Percentiles rank a stretch among this genome's conserved stretches.
Conservation (phyloP, 1,140 invertebrate species). For the Mya arenaria region DNA sequence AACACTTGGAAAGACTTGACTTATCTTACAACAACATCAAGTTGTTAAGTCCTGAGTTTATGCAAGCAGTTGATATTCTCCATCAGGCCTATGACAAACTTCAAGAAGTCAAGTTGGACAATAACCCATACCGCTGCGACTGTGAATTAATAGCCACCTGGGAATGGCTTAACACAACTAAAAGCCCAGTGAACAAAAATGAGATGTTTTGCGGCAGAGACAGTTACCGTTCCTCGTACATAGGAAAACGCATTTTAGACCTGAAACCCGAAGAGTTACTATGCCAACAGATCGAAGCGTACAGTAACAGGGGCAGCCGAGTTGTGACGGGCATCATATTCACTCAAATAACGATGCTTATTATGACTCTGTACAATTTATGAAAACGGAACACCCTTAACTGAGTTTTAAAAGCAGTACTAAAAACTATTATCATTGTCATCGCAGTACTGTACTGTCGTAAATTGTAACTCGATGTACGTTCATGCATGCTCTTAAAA, state of each 20-base stretch:
- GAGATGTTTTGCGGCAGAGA: conserved; percentile 1
- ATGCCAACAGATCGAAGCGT: conserved; percentile 1
- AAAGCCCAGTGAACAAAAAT: conserved; percentile 27
- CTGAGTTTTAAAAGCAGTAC: too few species aligned
- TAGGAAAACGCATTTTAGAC: background rate
- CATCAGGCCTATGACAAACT: conserved; percentile 3
- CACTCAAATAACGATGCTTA: too few species aligned
- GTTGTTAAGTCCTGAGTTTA: conserved; percentile 8
- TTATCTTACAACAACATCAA: conserved; percentile 48
- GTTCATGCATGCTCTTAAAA: too few species aligned
- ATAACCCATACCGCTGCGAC: conserved; percentile 49
- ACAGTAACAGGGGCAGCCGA: too few species aligned
- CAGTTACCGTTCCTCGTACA: conserved; percentile 44
- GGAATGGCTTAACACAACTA: conserved; percentile 46
- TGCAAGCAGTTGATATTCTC: background rate
- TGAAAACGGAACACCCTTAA: too few species aligned
- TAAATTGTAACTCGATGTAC: too few species aligned
- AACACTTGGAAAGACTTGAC: conserved; percentile 22
- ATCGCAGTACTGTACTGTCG: too few species aligned
- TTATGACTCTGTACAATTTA: too few species aligned
- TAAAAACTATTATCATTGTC: too few species aligned
- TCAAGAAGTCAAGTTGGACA: conserved; percentile 12
- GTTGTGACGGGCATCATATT: too few species aligned
- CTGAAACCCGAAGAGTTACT: conserved; percentile 1
- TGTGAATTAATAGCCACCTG: conserved; percentile 44